Percentiles rank a stretch among this genome's conserved stretches.
Conservation (phyloP, 1,140 invertebrate species). For the Pseudomyrmex cubaensis region DNA sequence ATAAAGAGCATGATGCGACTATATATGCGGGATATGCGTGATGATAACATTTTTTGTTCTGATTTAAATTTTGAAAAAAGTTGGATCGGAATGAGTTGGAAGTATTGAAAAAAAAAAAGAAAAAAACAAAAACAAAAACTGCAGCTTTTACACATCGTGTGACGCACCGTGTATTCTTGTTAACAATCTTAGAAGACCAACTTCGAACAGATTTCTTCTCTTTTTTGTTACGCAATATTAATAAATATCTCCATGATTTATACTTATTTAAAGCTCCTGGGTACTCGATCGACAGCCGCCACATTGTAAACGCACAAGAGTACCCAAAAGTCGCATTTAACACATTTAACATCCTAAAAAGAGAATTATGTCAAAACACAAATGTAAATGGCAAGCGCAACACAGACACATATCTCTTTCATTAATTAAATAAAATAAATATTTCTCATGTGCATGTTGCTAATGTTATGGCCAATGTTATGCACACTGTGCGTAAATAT, state of each 20-base stretch:
- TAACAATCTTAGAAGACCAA: constrained; percentile 47
- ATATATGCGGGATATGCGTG: constrained; percentile 31
- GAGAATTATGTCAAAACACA: too few relatives aligned
- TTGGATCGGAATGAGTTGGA: constrained; percentile 10
- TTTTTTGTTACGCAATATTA: constrained; percentile 60
- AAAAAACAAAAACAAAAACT: constrained; percentile 8
- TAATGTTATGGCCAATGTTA: constrained; percentile 1
- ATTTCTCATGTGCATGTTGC: neutral
- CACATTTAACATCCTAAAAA: too few relatives aligned
- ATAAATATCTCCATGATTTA: constrained; percentile 38
- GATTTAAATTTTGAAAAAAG: neutral
- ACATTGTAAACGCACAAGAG: too few relatives aligned
- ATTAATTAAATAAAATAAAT: constrained; percentile 38
- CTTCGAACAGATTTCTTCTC: constrained; percentile 4
- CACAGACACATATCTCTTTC: too few relatives aligned
- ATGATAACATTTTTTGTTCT: neutral
- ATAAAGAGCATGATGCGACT: constrained; percentile 22
- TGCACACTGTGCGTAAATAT: neutral
- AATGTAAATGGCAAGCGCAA: too few relatives aligned
- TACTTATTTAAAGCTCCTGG: too few relatives aligned
- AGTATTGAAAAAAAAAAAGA: neutral
- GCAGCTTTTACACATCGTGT: neutral
- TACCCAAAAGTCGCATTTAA: too few relatives aligned
- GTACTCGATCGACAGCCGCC: too few relatives aligned
- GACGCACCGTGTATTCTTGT: neutral